Conservation (phyloP, 1,140 invertebrate genomes). For the Globodera ellingtonae region DNA sequence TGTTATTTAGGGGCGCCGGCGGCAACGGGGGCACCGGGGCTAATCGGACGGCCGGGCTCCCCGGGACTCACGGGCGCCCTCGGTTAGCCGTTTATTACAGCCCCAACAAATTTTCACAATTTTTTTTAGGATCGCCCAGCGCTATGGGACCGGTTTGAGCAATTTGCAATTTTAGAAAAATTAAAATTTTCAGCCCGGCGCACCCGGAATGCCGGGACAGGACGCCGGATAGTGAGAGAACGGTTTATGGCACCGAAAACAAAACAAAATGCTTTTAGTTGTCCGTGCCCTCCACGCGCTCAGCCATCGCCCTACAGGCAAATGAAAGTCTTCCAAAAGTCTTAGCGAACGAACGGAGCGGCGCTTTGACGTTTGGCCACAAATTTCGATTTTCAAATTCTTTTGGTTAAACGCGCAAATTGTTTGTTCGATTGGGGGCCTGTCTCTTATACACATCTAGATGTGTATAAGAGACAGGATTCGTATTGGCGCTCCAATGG, state of each 20-base stretch:
- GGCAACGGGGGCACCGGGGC: neutral
- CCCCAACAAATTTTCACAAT: neutral
- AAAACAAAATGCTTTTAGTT: neutral
- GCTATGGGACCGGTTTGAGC: neutral
- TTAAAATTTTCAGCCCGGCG: neutral
- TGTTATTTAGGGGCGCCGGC: neutral
- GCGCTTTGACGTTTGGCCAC: neutral
- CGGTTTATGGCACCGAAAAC: neutral
- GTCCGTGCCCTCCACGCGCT: neutral
- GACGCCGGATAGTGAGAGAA: conserved; percentile 1
- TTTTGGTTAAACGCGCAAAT: too few relatives aligned
- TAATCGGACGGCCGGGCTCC: neutral
- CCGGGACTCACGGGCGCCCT: neutral
- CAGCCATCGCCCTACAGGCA: neutral
- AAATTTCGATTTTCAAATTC: too few relatives aligned
- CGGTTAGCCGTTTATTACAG: neutral
- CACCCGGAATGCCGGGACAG: neutral
- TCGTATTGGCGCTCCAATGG: too few relatives aligned
- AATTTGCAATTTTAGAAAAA: neutral
- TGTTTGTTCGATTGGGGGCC: too few relatives aligned
- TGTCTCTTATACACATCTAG: too few relatives aligned
- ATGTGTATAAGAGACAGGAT: too few relatives aligned
- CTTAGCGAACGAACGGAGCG: neutral
- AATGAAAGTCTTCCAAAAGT: neutral
- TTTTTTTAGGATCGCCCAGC: neutral